Base-by-base conservation (phyloP, 2,888 invertebrate species). In the Periphyllus acericola region DNA sequence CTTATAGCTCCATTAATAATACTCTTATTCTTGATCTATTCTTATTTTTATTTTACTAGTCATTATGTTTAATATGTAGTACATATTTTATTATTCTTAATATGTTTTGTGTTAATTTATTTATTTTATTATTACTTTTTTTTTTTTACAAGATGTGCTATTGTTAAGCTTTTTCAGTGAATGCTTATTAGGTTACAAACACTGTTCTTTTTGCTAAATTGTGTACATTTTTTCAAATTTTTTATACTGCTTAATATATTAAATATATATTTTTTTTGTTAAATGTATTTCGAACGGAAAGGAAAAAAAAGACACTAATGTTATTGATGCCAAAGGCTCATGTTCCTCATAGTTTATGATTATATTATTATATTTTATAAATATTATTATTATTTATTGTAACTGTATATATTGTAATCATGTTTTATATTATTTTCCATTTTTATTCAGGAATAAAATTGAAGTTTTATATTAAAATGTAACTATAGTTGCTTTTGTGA, bases 261-360 rank as follows among this genome's bases (percentile, higher is more conserved):
- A 46, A 9, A 46, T 46, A 8, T 71, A 5, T 11, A 32, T 74
- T n/a, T 74, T 74, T 32, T 83, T 60, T 68, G 1, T 52, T 83
- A 75, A 32, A 46, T 32, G 11, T 71, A 46, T 71, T 82, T 82
- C 17, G 25, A 83, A 66, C 34, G n/a, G 34, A 74, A 55, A 75
- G 17, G 19, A 72, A 83, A 68, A n/a, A 79, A 84, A 85, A 78
- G 71, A 86, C 79, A 86, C 78, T 79, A 52, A 79, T 86, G 79
- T 87, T 87, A 87, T 80, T 87, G 72, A 81, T 60, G 87, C 80
- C 80, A 87, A 87, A 87, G 80, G 87, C 87, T 80, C 87, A 74
- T 46, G 87, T 87, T 87, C 87, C 87, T 87, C 25, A 80, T 81
- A 87, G 87, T 86, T 80, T 86, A 80, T 86, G 80, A 86, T 83